Evolutionary conservation across 2,113 vertebrate genomes (phyloP), one percentile per base, ranked within the genome.

Genomic region (Sinosuthora webbiana): DNA sequence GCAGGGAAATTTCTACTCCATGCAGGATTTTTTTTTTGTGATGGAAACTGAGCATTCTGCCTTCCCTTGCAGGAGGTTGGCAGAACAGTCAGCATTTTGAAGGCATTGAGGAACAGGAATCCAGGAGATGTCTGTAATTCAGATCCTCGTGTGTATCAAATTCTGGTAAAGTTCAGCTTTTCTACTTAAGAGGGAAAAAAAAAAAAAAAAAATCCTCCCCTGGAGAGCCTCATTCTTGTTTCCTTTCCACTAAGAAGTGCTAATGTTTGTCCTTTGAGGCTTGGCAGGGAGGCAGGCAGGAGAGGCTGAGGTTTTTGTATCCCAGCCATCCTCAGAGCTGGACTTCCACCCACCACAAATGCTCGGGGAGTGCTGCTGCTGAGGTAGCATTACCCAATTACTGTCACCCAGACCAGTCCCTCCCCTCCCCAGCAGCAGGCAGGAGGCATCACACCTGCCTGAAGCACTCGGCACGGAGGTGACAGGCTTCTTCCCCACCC

Each of bases 131-230:
- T 7, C 55, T 30, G 3, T 53, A 56, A 62, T 37, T 57, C 55
- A 11, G 21, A 60, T 5, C 30, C 35, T 41, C 0, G 0, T 16
- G 14, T 28, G 11, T 14, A 37, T 0, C 2, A 5, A 47, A 73
- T 53, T 60, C n/a, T 57, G 49, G 15, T 60, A 15, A 69, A 81
- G 30, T 69, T 52, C 71, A 42, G 15, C 21, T 91, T 71, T 59
- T 41, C 35, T 60, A 47, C 25, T 75, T 53, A 6, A 55, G 42
- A 55, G 7, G 0, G 14, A 41, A 31, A 6, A 33, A 65, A 41
- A 37, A 7, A n/a, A 30, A 13, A 59, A 60, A 44, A 0, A 45
- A 45, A 39, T 27, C 11, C 5, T 31, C 11, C 24, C 7, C 13
- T 37, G 11, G 9, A 67, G 28, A 47, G 10, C 7, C 7, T 67